Conservation (phyloP, 2,113 vertebrate species). For the Cynopterus brachyotis region DNA sequence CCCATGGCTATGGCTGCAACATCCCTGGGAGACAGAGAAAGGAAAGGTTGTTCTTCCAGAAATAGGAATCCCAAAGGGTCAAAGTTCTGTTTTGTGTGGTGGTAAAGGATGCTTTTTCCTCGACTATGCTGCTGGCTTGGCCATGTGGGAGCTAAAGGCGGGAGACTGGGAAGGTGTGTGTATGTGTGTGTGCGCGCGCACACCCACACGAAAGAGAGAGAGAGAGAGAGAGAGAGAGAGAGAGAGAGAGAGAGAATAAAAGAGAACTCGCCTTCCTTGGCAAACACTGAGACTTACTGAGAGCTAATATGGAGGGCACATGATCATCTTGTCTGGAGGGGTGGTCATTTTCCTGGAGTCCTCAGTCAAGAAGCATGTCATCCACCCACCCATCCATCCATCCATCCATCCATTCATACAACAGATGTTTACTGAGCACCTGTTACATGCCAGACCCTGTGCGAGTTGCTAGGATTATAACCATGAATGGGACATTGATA, state of each 20-base stretch:
- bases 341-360: too few relatives aligned
- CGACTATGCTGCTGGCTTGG: neutral
- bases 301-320: neutral
- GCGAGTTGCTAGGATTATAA: neutral
- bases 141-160: neutral
- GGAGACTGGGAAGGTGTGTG: neutral
- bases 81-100: neutral
- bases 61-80: neutral
- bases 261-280: neutral
- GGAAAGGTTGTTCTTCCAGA: neutral
- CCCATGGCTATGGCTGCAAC: neutral
- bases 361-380: neutral
- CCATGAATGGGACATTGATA: too few relatives aligned
- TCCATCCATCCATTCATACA: neutral
- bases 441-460: neutral
- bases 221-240: too few relatives aligned
- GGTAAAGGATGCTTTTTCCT: neutral
- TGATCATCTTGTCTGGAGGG: rapidly evolving
- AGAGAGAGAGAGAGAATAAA: too few relatives aligned
- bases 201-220: too few relatives aligned
- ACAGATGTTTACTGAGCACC: neutral
- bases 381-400: neutral
- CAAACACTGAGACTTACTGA: neutral
- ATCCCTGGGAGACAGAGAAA: neutral
- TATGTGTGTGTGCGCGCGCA: too few relatives aligned